Percentiles rank a stretch among this genome's conserved stretches.
These are phyloP conservation scores for Xenops minutus DNA, from an alignment of 2,797 vertebrate species.

Conservation along the genomic window DNA sequence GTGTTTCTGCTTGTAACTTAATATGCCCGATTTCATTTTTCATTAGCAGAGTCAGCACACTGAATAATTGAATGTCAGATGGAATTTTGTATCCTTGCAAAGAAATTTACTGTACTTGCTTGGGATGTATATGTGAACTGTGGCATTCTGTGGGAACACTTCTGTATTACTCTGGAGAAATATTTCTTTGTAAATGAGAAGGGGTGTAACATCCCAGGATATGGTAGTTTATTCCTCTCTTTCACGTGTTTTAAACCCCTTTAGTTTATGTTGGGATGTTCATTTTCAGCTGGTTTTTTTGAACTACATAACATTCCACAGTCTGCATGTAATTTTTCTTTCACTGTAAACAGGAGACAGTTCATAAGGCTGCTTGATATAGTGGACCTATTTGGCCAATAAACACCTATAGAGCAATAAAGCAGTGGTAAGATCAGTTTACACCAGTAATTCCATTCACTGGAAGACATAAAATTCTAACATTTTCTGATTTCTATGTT, in stretches of 20 bases:
- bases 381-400: background rate
- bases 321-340: background rate
- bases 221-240: background rate
- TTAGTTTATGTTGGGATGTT: background rate
- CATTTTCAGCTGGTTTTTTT: background rate
- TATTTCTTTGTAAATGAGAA: background rate
- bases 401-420: background rate
- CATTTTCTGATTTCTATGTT: background rate
- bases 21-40: slow-evolving; percentile 31
- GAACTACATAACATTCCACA: background rate
- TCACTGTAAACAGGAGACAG: background rate
- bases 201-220: background rate
- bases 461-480: background rate
- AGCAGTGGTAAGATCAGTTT: background rate
- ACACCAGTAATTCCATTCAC: background rate
- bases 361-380: background rate
- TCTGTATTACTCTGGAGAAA: background rate
- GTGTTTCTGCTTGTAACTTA: background rate
- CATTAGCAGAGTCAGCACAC: slow-evolving; percentile 26
- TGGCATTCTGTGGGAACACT: background rate
- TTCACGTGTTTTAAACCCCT: background rate
- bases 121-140: background rate
- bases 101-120: background rate
- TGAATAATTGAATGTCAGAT: slow-evolving; percentile 32
- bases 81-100: background rate